A percentile compares a stretch with the other conserved stretches of the same genome.
Evolutionary conservation across 1,140 invertebrate species (phyloP).

Genomic region (Leptinotarsa undecemlineata): DNA sequence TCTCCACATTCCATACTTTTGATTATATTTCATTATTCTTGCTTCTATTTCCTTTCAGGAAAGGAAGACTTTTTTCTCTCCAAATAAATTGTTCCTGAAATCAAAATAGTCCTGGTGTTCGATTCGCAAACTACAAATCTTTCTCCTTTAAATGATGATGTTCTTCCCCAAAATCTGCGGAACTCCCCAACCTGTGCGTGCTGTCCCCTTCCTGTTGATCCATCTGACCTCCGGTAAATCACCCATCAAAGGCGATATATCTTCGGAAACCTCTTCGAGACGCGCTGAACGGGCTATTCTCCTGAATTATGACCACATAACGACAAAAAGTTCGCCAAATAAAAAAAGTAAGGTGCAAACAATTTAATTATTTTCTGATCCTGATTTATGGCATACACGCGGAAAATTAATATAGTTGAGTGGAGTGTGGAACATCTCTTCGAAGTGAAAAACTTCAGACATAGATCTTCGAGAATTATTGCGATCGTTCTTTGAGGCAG

Average conservation of each 20-base stretch:
- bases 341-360: slow-evolving; percentile 18
- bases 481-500: slow-evolving; percentile 20
- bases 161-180: too few relatives aligned
- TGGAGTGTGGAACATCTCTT: slow-evolving; percentile 10
- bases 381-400: neutral
- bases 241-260: neutral
- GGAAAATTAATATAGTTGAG: slow-evolving; percentile 27
- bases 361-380: slow-evolving; percentile 23
- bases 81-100: too few relatives aligned
- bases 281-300: slow-evolving; percentile 1
- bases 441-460: slow-evolving; percentile 22
- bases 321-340: neutral
- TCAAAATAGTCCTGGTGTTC: too few relatives aligned
- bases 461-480: slow-evolving; percentile 25
- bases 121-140: too few relatives aligned
- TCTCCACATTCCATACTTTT: too few relatives aligned
- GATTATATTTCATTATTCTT: too few relatives aligned
- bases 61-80: too few relatives aligned
- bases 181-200: too few relatives aligned
- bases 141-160: too few relatives aligned
- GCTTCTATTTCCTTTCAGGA: too few relatives aligned
- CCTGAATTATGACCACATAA: neutral
- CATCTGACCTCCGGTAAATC: neutral
- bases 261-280: neutral
- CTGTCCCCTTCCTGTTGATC: too few relatives aligned